These are phyloP conservation scores for Andrena hattorfiana DNA, from an alignment of 2,888 invertebrate genomes.

Conservation along the genomic window DNA sequence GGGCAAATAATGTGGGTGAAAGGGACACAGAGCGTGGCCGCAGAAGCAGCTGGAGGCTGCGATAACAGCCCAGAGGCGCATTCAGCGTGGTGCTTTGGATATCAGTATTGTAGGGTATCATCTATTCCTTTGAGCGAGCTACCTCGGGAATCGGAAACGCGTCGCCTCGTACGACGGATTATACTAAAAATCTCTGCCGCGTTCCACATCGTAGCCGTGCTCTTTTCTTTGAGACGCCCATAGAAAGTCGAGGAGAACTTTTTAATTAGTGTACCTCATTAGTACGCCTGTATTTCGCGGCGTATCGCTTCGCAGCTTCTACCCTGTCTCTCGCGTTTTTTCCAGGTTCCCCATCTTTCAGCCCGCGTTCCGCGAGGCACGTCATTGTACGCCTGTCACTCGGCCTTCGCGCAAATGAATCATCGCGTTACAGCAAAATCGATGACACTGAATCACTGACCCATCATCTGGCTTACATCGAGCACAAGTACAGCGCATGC, in stretches of 20 bases:
- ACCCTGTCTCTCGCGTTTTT: background rate
- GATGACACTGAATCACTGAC: background rate
- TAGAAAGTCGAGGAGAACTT: constrained; percentile 54
- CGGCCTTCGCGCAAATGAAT: background rate
- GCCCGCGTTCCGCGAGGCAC: background rate
- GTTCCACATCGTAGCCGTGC: constrained; percentile 22
- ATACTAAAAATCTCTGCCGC: constrained; percentile 17
- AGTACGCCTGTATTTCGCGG: constrained; percentile 49
- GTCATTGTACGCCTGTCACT: background rate
- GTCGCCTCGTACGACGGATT: background rate
- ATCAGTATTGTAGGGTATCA: background rate
- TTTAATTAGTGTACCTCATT: constrained; percentile 64
- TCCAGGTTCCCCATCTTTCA: background rate
- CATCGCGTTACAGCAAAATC: background rate
- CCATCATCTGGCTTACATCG: background rate
- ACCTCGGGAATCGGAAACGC: constrained; percentile 13
- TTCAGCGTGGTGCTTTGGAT: background rate
- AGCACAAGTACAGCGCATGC: background rate
- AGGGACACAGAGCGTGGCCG: background rate
- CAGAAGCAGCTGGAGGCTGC: too few relatives aligned
- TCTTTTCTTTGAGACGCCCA: constrained; percentile 46
- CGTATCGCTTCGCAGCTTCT: constrained; percentile 43
- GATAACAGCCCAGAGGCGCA: too few relatives aligned
- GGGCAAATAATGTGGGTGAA: background rate
- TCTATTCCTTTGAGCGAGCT: constrained; percentile 10